These are phyloP conservation scores for Vollenhovia emeryi DNA, from an alignment of 1,140 invertebrate species.

Conservation along the genomic window DNA sequence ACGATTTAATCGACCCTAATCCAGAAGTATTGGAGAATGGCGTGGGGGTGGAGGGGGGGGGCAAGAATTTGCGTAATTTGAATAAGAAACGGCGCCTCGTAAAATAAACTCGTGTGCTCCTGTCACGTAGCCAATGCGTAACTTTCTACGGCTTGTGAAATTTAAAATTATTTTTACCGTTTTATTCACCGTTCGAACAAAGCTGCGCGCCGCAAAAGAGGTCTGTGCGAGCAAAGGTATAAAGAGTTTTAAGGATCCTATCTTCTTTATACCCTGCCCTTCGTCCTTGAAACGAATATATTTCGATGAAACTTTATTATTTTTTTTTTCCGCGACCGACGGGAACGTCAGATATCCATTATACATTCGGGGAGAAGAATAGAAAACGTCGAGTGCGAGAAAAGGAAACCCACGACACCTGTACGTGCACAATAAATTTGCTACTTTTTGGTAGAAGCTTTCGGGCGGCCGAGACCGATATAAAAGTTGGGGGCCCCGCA, in stretches of 20 bases:
- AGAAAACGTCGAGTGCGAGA: slow-evolving; percentile 11
- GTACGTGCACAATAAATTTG: slow-evolving; percentile 43
- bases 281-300: background rate
- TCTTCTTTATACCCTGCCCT: background rate
- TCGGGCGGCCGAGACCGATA: slow-evolving; percentile 5
- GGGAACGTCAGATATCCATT: background rate
- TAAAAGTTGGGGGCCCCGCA: slow-evolving; percentile 28
- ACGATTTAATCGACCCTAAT: slow-evolving; percentile 33
- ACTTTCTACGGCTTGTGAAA: background rate
- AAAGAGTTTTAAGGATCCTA: background rate
- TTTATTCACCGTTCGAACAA: background rate
- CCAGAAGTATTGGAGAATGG: slow-evolving; percentile 9
- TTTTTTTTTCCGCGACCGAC: background rate
- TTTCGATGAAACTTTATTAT: slow-evolving; percentile 12
- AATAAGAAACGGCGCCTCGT: background rate
- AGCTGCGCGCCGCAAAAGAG: background rate
- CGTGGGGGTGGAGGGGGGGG: too few species aligned
- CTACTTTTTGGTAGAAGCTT: slow-evolving; percentile 35
- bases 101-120: background rate
- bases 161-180: background rate
- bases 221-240: too few species aligned
- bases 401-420: slow-evolving; percentile 23
- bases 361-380: background rate
- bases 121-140: background rate
- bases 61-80: slow-evolving; percentile 17